Conservation (phyloP, 2,797 vertebrate species). For the Kryptolebias ocellatus region DNA sequence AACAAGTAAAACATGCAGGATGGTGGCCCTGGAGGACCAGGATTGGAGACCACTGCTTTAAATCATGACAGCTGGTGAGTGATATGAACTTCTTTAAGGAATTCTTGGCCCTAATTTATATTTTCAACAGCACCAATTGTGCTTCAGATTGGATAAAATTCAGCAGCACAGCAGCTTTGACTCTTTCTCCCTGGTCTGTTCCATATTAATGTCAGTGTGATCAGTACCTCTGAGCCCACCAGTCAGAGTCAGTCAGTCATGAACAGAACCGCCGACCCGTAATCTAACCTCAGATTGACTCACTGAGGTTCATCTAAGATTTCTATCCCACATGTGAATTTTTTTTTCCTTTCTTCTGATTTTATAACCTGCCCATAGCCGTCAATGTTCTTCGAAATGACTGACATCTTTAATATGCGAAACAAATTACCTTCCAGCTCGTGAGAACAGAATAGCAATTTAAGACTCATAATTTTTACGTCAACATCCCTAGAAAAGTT, state of each 20-base stretch:
- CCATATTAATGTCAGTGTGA: conserved; percentile 13
- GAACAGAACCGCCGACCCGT: not conserved
- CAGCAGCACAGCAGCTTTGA: conserved; percentile 7
- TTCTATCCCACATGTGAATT: not conserved
- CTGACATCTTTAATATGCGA: not conserved
- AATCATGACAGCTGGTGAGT: too few species aligned
- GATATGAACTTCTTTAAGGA: too few species aligned
- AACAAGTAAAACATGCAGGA: too few species aligned
- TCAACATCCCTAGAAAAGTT: not conserved
- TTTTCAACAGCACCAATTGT: too few species aligned
- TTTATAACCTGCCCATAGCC: not conserved
- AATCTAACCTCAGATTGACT: not conserved
- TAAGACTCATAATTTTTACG: conserved; percentile 5
- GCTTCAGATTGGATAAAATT: not conserved
- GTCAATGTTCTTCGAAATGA: not conserved
- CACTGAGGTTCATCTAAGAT: not conserved
- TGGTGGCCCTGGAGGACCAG: too few species aligned
- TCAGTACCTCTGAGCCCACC: conserved; percentile 1
- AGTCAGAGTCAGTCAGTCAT: conserved; percentile 9
- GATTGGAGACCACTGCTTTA: too few species aligned
- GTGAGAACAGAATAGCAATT: not conserved
- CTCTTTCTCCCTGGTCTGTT: not conserved
- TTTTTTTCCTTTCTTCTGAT: not conserved
- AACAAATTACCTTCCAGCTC: not conserved
- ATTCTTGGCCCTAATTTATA: too few species aligned